phyloP scores from a whole-genome alignment of 2,797 vertebrate species.

The Gymnoscopelus microlampas region DNA sequence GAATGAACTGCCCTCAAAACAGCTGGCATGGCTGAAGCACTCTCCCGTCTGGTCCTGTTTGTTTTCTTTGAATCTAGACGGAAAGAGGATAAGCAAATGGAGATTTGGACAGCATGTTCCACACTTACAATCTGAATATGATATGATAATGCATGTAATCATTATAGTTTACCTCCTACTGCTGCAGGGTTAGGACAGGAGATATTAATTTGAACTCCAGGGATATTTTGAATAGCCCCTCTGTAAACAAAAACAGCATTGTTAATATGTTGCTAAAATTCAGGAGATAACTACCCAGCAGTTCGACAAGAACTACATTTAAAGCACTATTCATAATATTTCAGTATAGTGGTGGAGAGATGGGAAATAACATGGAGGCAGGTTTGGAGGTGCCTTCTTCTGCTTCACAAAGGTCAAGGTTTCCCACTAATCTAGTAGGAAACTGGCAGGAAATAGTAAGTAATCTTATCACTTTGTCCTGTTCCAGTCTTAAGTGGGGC shows the following conservation, averaged over 20 bases:
- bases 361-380: no score
- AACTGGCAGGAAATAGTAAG: no score
- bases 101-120: background rate
- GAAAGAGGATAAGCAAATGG: background rate
- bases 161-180: slow-evolving; percentile 58
- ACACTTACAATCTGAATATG: background rate
- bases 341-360: no score
- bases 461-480: no score
- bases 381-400: no score
- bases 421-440: no score
- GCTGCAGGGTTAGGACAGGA: slow-evolving; percentile 44
- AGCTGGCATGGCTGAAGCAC: background rate
- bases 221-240: slow-evolving; percentile 76
- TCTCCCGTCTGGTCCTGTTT: slow-evolving; percentile 53
- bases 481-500: no score
- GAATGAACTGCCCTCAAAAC: slow-evolving; percentile 31
- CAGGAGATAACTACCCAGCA: no score
- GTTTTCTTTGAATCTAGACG: slow-evolving; percentile 29
- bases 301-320: no score
- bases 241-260: slow-evolving; percentile 58
- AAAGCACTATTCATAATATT: no score
- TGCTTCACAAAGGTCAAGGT: no score
- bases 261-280: background rate
- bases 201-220: slow-evolving; percentile 56
- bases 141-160: background rate